Evolutionary conservation across 2,888 invertebrate species (phyloP), one percentile per base, ranked within the genome.

Genomic region (Automeris io): DNA sequence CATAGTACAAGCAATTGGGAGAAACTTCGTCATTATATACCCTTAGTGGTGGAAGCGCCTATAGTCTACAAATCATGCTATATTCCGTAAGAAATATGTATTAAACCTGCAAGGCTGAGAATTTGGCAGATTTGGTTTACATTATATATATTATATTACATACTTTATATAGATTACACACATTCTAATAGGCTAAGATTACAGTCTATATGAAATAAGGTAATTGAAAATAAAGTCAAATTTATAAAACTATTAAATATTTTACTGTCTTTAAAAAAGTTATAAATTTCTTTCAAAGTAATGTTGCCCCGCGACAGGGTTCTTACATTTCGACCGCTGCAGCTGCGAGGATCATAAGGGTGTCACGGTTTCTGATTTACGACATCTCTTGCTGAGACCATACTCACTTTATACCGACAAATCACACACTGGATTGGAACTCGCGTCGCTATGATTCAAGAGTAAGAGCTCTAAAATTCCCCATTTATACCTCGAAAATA

Each of bases 311-410:
- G 38, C 12, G 19, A 46, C 53, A 54, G 49, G 55, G 56, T 57
- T 61, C 61, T 66, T 70, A 70, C 69, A 70, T 76, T 70, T 67
- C 63, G 59, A 61, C 51, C 54, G 55, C 59, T 67, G 64, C 72
- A 71, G 72, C 76, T 70, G 70, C 61, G 61, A 50, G 61, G 61
- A 66, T 70, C 68, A 65, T 73, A 68, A 67, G 59, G 47, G 63
- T 70, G 82, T 77, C 81, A 71, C 60, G 51, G 61, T 43, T 45
- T 46, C 57, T 80, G 82, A 83, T 85, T 82, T 82, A 86, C 69
- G 70, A 61, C 64, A 51, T 63, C 69, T 73, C 81, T 76, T 52
- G 75, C 77, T 71, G 79, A 65, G 81, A 60, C 64, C 62, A 66
- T 61, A 65, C 70, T 66, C 69, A 70, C 68, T 70, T 58, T 61